These are phyloP conservation scores for Drosophila barbarae DNA, from an alignment of 2,888 invertebrate species.

Conservation along the genomic window DNA sequence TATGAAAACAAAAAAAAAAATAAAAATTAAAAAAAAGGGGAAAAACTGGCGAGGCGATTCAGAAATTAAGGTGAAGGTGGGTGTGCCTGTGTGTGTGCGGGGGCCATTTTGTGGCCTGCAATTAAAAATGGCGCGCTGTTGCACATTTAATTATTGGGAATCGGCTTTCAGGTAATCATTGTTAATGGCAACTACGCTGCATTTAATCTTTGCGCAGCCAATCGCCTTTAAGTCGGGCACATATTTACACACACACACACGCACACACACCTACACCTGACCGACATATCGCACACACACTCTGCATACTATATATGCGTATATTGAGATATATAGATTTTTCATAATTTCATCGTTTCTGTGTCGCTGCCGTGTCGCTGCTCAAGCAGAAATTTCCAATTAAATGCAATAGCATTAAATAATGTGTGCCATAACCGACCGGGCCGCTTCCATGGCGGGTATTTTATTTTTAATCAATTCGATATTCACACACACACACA, in stretches of 20 bases:
- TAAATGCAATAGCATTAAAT: constrained; percentile 53
- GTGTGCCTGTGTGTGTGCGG: constrained; percentile 2
- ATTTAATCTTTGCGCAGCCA: constrained; percentile 60
- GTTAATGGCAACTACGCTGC: constrained; percentile 74
- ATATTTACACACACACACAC: constrained; percentile 20
- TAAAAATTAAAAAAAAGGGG: background rate
- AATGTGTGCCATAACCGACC: constrained; percentile 25
- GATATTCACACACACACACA: constrained; percentile 27
- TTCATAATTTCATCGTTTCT: constrained; percentile 52
- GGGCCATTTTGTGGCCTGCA: constrained; percentile 66
- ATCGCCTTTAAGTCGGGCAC: constrained; percentile 56
- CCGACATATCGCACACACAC: constrained; percentile 2
- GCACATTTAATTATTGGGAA: constrained; percentile 75
- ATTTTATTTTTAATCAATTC: constrained; percentile 38
- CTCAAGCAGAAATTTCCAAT: constrained; percentile 61
- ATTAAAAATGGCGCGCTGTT: constrained; percentile 75
- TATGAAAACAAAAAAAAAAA: constrained; percentile 9
- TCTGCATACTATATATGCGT: background rate
- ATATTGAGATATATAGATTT: constrained; percentile 44
- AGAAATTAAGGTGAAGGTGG: constrained; percentile 25
- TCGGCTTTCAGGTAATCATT: constrained; percentile 76
- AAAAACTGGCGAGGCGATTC: background rate
- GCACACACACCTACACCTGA: constrained; percentile 6
- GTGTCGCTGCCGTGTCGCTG: constrained; percentile 34
- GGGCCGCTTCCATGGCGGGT: constrained; percentile 13